Percentiles rank a stretch among this genome's conserved stretches.
Conservation (phyloP, 2,797 vertebrate genomes). For the Mormyrus proboscirostris region DNA sequence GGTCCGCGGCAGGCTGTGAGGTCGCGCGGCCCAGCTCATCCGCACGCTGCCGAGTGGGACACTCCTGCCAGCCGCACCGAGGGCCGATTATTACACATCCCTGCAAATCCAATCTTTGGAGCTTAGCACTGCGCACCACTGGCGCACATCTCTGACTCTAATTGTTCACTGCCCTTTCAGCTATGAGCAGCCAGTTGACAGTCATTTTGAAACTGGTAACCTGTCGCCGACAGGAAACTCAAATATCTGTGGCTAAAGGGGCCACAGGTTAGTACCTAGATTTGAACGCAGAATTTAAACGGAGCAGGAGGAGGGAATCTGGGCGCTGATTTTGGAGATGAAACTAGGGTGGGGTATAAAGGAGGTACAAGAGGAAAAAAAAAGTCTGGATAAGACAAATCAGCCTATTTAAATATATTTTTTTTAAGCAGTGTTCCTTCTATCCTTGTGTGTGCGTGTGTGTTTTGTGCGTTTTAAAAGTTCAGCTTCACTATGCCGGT, state of each 20-base stretch:
- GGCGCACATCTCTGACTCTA: not conserved
- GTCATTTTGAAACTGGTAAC: not conserved
- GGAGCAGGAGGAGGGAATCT: not conserved
- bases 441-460: conserved; percentile 38
- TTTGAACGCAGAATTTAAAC: not conserved
- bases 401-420: conserved; percentile 5
- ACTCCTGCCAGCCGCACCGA: not conserved
- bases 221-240: not conserved
- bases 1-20: not conserved
- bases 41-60: too few relatives aligned
- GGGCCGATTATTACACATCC: not conserved
- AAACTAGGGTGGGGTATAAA: not conserved
- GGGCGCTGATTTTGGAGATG: conserved; percentile 37
- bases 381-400: conserved; percentile 3
- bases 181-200: not conserved
- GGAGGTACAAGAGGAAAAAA: not conserved
- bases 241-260: not conserved
- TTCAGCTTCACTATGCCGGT: conserved; percentile 53
- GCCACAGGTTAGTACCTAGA: not conserved
- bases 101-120: not conserved
- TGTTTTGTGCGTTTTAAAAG: conserved; percentile 35
- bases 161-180: not conserved
- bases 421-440: conserved; percentile 28
- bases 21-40: too few relatives aligned
- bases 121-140: not conserved